Evolutionary conservation across 1,140 invertebrate genomes (phyloP).

Genomic region (Augochlora pura): DNA sequence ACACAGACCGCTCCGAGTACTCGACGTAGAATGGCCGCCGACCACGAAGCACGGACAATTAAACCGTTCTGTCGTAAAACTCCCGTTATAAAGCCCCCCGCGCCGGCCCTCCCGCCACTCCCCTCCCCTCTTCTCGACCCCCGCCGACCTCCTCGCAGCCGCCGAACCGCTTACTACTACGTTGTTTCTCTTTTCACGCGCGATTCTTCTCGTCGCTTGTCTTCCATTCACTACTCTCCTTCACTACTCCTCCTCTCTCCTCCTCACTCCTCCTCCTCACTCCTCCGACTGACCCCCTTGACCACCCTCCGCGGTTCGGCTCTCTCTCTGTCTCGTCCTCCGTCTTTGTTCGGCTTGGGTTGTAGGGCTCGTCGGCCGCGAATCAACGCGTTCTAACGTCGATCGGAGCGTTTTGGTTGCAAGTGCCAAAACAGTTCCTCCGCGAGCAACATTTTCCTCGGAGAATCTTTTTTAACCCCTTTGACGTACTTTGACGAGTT

Average conservation of each 20-base stretch:
- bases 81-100: constrained; percentile 59
- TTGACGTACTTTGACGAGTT: no score
- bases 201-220: constrained; percentile 58
- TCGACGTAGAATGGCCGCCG: constrained; percentile 57
- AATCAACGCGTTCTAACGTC: neutral
- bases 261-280: neutral
- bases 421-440: neutral
- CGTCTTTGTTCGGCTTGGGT: no score
- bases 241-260: neutral
- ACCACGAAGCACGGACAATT: constrained; percentile 64
- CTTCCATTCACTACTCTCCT: constrained; percentile 53
- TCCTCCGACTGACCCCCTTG: neutral
- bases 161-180: constrained; percentile 42
- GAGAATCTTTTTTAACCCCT: no score
- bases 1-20: constrained; percentile 41
- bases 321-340: no score
- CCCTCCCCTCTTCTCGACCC: neutral
- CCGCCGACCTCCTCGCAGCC: neutral
- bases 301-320: no score
- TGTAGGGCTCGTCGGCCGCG: constrained; percentile 1
- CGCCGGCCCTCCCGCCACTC: no score
- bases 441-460: no score
- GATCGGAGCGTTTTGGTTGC: neutral
- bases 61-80: constrained; percentile 64
- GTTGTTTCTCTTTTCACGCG: constrained; percentile 62